These are phyloP conservation scores for Mimumesa dahlbomi DNA, from an alignment of 2,888 invertebrate genomes.

Conservation along the genomic window DNA sequence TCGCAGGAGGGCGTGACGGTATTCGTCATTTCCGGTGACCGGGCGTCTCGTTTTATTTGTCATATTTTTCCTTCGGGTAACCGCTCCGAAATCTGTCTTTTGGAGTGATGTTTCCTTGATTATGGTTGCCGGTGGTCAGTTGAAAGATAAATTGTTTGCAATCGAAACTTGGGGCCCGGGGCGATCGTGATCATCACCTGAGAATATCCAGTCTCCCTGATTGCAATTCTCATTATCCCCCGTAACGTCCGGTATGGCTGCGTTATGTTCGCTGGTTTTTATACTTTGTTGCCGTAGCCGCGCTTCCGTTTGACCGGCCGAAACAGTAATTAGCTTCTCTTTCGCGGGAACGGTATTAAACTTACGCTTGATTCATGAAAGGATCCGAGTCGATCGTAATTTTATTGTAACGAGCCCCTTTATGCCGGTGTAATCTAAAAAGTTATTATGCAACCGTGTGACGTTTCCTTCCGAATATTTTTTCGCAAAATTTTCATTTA, in stretches of 20 bases:
- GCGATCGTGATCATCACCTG: slow-evolving; percentile 54
- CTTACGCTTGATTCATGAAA: not conserved
- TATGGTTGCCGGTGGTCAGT: slow-evolving; percentile 37
- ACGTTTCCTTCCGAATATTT: not conserved
- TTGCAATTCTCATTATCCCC: slow-evolving; percentile 56
- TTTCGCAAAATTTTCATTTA: not conserved
- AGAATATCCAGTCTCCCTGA: slow-evolving; percentile 47
- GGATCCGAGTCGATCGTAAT: not conserved
- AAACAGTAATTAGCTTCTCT: slow-evolving; percentile 27
- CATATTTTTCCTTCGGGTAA: slow-evolving; percentile 36
- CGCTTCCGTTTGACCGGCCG: slow-evolving; percentile 11
- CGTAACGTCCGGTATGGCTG: slow-evolving; percentile 13
- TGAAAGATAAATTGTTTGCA: slow-evolving; percentile 55
- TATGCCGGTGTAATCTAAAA: not conserved
- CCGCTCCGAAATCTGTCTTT: slow-evolving; percentile 42
- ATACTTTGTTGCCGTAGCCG: not conserved
- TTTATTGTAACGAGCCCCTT: not conserved
- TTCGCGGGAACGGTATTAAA: not conserved
- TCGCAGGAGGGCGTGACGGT: slow-evolving; percentile 31
- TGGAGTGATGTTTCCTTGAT: slow-evolving; percentile 59
- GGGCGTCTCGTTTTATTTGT: slow-evolving; percentile 34
- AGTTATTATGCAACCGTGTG: not conserved
- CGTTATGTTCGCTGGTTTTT: slow-evolving; percentile 24
- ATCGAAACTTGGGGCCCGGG: slow-evolving; percentile 52
- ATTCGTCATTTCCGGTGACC: slow-evolving; percentile 48